Conservation (phyloP, 2,888 invertebrate species). For the Sympetrum striolatum region DNA sequence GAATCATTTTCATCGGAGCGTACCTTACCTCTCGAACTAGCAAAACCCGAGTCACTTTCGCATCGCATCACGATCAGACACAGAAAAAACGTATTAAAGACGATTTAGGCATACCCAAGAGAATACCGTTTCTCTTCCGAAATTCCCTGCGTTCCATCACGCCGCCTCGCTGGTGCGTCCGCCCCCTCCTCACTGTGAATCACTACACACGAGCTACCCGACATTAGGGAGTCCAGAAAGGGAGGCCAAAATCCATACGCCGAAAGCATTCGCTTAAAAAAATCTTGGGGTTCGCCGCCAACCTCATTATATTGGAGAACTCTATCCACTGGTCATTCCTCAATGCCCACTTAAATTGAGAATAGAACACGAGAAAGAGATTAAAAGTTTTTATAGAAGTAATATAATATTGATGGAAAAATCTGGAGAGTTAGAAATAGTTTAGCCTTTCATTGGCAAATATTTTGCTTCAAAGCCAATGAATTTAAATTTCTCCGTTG, state of each 20-base stretch:
- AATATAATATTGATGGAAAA: too few species aligned
- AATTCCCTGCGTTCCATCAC: constrained; percentile 24
- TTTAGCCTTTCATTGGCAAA: too few species aligned
- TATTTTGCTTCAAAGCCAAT: too few species aligned
- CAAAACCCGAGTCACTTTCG: not conserved
- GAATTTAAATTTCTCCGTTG: too few species aligned
- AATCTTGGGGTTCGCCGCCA: too few species aligned
- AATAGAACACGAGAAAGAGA: too few species aligned
- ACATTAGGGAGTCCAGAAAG: not conserved
- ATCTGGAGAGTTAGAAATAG: too few species aligned
- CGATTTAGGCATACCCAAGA: not conserved
- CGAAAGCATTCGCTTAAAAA: not conserved
- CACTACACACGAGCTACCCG: not conserved
- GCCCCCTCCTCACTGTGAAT: not conserved
- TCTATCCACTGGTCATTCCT: too few species aligned
- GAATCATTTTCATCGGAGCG: not conserved
- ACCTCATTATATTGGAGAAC: too few species aligned
- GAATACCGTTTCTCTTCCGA: constrained; percentile 16
- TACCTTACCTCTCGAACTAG: not conserved
- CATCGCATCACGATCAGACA: not conserved
- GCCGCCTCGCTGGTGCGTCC: not conserved
- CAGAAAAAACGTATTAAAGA: not conserved
- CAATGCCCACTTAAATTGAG: too few species aligned
- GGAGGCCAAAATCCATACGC: not conserved
- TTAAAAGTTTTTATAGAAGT: too few species aligned